Evolutionary conservation across 37 sponge, comb jelly and placozoan species (phyloP), one percentile per base, ranked within the genome.

Genomic region (Haliclona indistincta): DNA sequence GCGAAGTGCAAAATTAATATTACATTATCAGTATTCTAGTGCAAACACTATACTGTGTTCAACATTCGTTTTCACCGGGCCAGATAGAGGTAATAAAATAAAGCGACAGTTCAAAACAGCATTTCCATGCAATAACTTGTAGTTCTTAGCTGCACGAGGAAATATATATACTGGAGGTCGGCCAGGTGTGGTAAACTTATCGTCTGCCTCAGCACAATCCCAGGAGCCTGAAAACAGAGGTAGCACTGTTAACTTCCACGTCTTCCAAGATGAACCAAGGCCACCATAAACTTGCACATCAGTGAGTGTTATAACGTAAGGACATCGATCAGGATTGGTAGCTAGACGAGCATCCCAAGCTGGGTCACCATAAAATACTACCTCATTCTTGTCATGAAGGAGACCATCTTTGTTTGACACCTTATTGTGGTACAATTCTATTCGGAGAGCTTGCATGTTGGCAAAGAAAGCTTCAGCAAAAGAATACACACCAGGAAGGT

Each of bases 311-410:
- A 15, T 56, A 47, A 4, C 38, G 69, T 71, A 86, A 63, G 62
- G 39, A 17, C 49, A 67, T 0, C 35, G 29, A 10, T 86, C 87
- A n/a, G 35, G 62, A 4, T 75, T 80, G 39, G 22, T 63, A 22
- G 29, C 71, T 4, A 88, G 68, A 25, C 53, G 25, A 28, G 89
- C 89, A 39, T 77, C 82, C 56, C 56, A 88, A 30, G 89, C 83
- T 3, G 89, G 89, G 36, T 88, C 89, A 2, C 89, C 89, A 77
- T 88, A 88, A 38, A 88, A 82, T 44, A 56, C 89, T 34, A 82
- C 79, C 42, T 56, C 82, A 43, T 88, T 83, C 33, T 58, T 51
- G 43, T 88, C 89, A 44, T 80, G 64, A 4, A 77, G 61, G n/a
- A 88, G 68, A 5, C 89, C 89, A 70, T 36, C 42, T 79, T 20